Conservation (phyloP, 2,797 vertebrate genomes). For the Antrozous pallidus region DNA sequence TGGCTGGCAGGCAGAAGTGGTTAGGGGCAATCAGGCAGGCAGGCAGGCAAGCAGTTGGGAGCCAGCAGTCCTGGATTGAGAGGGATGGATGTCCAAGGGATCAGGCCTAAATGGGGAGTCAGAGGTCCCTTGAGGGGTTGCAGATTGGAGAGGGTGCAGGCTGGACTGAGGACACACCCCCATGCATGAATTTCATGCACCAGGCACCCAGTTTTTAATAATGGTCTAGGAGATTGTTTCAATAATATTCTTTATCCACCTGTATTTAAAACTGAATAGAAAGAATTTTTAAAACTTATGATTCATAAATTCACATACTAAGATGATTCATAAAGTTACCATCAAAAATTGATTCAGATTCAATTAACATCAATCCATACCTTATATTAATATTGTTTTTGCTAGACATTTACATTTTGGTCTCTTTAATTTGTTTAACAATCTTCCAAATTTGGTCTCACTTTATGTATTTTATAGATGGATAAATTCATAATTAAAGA, state of each 20-base stretch:
- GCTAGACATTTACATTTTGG: background rate
- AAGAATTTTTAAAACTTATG: background rate
- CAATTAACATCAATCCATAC: background rate
- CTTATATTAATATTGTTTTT: background rate
- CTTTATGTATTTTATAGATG: background rate
- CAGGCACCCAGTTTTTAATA: too few relatives aligned
- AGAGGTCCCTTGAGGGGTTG: too few relatives aligned
- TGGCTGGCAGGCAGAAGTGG: too few relatives aligned
- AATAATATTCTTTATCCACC: background rate
- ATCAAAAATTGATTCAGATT: background rate
- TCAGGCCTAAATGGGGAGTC: too few relatives aligned
- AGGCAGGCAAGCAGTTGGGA: too few relatives aligned
- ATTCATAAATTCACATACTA: background rate
- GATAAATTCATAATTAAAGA: background rate
- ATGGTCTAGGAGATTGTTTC: background rate
- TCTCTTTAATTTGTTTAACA: background rate
- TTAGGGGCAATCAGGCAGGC: too few relatives aligned
- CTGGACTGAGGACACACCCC: too few relatives aligned
- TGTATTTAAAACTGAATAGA: background rate
- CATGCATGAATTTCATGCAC: too few relatives aligned
- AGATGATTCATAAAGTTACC: background rate
- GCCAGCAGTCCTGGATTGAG: too few relatives aligned
- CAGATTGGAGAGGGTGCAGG: too few relatives aligned
- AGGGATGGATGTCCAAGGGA: too few relatives aligned
- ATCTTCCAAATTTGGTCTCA: background rate